phyloP scores from a whole-genome alignment of 2,888 invertebrate species.

The Napeogenes inachia region DNA sequence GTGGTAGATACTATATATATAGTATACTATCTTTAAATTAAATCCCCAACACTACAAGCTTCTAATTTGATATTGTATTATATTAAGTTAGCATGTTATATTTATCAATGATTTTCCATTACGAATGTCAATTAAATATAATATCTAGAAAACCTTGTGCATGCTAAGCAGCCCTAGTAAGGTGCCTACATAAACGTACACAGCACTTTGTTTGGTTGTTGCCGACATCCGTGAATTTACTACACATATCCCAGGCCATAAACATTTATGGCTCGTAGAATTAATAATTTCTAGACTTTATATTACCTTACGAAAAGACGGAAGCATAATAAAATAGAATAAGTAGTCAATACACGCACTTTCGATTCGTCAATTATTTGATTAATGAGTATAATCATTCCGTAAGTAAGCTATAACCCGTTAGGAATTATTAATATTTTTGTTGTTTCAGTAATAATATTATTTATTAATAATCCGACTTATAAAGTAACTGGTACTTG shows the following conservation, averaged over 20 bases:
- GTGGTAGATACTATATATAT: too few relatives aligned
- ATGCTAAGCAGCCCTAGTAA: slow-evolving; percentile 14
- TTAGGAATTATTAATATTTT: background rate
- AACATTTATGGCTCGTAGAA: slow-evolving; percentile 52
- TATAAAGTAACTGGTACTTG: background rate
- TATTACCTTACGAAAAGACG: slow-evolving; percentile 24
- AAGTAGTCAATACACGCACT: background rate
- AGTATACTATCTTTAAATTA: too few relatives aligned
- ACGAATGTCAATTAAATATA: too few relatives aligned
- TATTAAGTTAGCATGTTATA: too few relatives aligned
- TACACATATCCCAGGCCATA: slow-evolving; percentile 53
- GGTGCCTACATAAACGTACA: slow-evolving; percentile 29
- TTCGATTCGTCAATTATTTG: background rate
- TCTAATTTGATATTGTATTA: too few relatives aligned
- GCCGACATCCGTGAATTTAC: slow-evolving; percentile 72
- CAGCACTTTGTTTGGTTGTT: slow-evolving; percentile 54
- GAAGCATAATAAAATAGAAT: slow-evolving; percentile 14
- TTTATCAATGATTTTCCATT: too few relatives aligned
- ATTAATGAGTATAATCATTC: background rate
- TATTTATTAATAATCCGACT: background rate
- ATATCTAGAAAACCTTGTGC: background rate
- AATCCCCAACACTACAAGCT: too few relatives aligned
- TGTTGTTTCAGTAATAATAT: background rate
- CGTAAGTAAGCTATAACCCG: too few relatives aligned
- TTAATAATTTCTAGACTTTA: slow-evolving; percentile 37